Base-by-base conservation (phyloP, 2,888 invertebrate species). In the Conops quadrifasciatus region DNA sequence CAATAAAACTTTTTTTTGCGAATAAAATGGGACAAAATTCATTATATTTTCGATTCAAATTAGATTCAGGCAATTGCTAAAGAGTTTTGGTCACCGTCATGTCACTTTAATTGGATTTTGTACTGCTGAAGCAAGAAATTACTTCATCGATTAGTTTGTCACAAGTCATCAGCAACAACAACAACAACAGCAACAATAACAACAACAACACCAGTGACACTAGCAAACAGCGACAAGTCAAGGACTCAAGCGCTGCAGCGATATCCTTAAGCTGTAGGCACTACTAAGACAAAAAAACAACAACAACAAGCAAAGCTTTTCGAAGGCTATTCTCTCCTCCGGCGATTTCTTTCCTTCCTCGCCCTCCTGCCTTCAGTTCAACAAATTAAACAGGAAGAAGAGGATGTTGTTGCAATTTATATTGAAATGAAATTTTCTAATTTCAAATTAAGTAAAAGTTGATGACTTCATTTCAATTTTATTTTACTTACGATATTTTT, bases 81-180 rank as follows among this genome's bases (percentile, higher is more conserved):
- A 60, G 36, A 58, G 47, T 67, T 59, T 62, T 19, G 49, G 30
- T 49, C 60, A 28, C 43, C 26, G 51, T 60, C 9, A 36, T 36
- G 36, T 36, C 36, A 36, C 68, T 68, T 68, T 73, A 74, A 72
- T 72, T 74, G 69, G 74, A 72, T 74, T 74, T 59, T 59, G 67
- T 63, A 75, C 36, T 36, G 72, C 71, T 36, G 72, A 71, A 73
- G 73, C 75, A 75, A 71, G 72, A 73, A 75, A 73, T 73, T 72
- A 67, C 67, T 72, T 71, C 67, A 74, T 74, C 72, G 74, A 74
- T 74, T 71, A 71, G 72, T 71, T 73, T 49, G 69, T 9, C 63
- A 21, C 21, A 63, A 58, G 73, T 74, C 71, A 75, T 67, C 72
- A 73, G 26, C 15, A 24, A 49, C 64, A 28, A 49, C n/a, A n/a